Percentiles rank a stretch among this genome's conserved stretches.
Evolutionary conservation across 2,888 invertebrate species (phyloP).

Genomic region (Diarsia brunnea): DNA sequence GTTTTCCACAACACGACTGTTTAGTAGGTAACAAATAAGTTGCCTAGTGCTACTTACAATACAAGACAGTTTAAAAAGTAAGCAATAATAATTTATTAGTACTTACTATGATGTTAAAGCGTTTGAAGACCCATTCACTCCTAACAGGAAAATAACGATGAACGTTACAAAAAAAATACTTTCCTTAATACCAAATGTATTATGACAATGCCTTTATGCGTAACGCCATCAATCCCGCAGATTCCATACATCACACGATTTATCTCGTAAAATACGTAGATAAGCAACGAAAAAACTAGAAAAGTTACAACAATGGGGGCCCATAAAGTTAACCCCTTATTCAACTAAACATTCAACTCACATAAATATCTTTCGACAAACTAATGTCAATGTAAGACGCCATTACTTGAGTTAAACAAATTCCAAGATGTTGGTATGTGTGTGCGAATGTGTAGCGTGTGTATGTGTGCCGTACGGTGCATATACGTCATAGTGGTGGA

Average conservation of each 20-base stretch:
- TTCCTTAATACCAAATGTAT: slow-evolving; percentile 48
- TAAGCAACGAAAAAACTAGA: slow-evolving; percentile 74
- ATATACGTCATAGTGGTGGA: slow-evolving; percentile 71
- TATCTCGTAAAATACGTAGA: slow-evolving; percentile 73
- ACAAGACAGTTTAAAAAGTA: background rate
- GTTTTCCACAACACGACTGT: background rate
- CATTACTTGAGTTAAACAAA: slow-evolving; percentile 89
- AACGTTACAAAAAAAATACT: slow-evolving; percentile 33
- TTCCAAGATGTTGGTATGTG: slow-evolving; percentile 82
- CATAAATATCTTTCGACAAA: slow-evolving; percentile 90
- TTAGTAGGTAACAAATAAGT: background rate
- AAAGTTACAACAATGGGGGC: slow-evolving; percentile 80
- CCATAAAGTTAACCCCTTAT: slow-evolving; percentile 89
- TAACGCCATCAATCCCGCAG: slow-evolving; percentile 66
- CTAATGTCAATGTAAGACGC: slow-evolving; percentile 90
- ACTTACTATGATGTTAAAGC: slow-evolving; percentile 6
- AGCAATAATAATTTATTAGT: background rate
- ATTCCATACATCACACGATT: slow-evolving; percentile 74
- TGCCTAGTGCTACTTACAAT: background rate
- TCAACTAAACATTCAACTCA: slow-evolving; percentile 89
- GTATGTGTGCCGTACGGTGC: slow-evolving; percentile 71
- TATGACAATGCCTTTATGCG: slow-evolving; percentile 55
- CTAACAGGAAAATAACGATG: slow-evolving; percentile 36
- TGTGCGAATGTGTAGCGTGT: slow-evolving; percentile 68
- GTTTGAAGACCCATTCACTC: background rate